A percentile compares a stretch with the other conserved stretches of the same genome.
phyloP scores from a whole-genome alignment of 2,113 vertebrate genomes.

The Istiophorus platypterus region DNA sequence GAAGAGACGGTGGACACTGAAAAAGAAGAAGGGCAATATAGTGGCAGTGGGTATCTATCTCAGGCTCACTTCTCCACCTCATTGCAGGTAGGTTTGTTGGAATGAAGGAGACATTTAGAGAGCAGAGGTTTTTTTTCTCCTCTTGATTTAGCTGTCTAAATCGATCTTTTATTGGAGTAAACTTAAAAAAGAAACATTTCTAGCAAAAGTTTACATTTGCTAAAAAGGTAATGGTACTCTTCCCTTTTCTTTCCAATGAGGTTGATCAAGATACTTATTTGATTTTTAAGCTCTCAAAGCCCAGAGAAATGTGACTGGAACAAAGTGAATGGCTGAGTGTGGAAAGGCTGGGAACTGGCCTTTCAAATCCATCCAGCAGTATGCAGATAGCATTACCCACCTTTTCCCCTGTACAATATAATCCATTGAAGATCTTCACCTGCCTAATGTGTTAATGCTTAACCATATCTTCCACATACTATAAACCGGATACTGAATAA shows the following conservation, averaged over 20 bases:
- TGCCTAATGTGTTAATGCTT: slow-evolving; percentile 45
- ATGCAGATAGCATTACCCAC: neutral
- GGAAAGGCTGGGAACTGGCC: neutral
- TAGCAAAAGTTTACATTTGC: neutral
- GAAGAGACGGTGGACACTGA: slow-evolving; percentile 74
- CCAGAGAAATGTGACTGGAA: neutral
- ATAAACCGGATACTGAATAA: neutral
- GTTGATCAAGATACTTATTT: neutral
- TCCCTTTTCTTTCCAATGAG: too few relatives aligned
- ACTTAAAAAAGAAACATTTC: neutral
- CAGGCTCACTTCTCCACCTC: slow-evolving; percentile 79
- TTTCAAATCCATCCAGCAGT: neutral
- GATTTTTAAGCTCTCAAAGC: neutral
- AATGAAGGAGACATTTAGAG: neutral
- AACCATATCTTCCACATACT: slow-evolving; percentile 42
- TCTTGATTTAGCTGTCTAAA: neutral
- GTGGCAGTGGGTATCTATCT: slow-evolving; percentile 74
- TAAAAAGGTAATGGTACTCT: neutral
- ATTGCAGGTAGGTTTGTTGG: slow-evolving; percentile 63
- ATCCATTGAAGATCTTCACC: slow-evolving; percentile 19
- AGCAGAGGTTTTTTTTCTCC: neutral
- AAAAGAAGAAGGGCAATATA: slow-evolving; percentile 65
- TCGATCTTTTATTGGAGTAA: neutral
- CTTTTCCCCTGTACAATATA: neutral
- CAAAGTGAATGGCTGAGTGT: neutral